Conservation (phyloP, 2,888 invertebrate genomes). For the Drosophila acutilabella region DNA sequence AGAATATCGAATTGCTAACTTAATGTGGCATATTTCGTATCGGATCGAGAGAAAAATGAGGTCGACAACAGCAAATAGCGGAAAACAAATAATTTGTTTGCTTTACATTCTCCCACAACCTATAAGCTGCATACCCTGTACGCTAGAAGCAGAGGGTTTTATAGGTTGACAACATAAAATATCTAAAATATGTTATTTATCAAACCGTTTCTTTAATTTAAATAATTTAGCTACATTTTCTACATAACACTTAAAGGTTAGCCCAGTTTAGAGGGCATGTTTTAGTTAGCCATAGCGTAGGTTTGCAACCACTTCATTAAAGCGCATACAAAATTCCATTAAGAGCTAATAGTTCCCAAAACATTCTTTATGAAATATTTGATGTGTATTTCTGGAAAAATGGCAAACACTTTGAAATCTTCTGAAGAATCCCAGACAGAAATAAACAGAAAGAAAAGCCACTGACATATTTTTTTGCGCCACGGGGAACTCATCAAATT, state of each 20-base stretch:
- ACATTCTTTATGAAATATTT: conserved; percentile 4
- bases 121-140: conserved; percentile 4
- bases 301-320: conserved; percentile 34
- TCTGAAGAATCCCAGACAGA: not conserved
- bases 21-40: conserved; percentile 60
- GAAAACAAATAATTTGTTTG: conserved; percentile 29
- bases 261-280: not conserved
- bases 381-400: conserved; percentile 11
- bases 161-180: not conserved
- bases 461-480: conserved; percentile 40
- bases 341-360: conserved; percentile 9
- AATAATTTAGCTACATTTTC: no score
- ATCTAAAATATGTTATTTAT: no score
- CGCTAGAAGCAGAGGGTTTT: not conserved
- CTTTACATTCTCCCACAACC: conserved; percentile 13
- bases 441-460: conserved; percentile 17
- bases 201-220: no score
- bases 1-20: conserved; percentile 65
- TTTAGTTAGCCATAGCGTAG: not conserved
- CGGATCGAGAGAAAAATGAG: conserved; percentile 56
- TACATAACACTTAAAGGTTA: not conserved
- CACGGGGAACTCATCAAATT: conserved; percentile 9
- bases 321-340: conserved; percentile 35
- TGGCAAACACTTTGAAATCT: conserved; percentile 16
- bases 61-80: conserved; percentile 57